phyloP scores from a whole-genome alignment of 2,113 vertebrate species.

The Proteles cristata region DNA sequence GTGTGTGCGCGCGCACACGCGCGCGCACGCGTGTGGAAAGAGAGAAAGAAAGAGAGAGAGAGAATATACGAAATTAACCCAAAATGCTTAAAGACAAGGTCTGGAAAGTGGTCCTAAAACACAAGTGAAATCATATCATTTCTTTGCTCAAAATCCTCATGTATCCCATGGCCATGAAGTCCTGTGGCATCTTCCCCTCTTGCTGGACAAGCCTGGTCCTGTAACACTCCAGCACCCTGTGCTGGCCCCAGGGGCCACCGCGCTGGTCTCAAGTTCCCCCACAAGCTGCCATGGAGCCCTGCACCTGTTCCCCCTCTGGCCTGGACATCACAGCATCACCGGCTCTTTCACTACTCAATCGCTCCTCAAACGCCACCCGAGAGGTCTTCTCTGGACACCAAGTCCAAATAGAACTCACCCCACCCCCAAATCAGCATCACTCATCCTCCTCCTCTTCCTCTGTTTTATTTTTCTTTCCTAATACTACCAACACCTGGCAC shows the following conservation, averaged over 20 bases:
- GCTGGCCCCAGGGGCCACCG: not conserved
- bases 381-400: not conserved
- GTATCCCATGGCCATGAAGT: not conserved
- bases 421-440: not conserved
- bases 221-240: not conserved
- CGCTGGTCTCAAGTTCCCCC: not conserved
- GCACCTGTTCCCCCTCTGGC: not conserved
- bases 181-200: not conserved
- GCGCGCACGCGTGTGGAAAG: too few relatives aligned
- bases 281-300: not conserved
- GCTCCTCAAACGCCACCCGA: not conserved
- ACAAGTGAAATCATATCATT: not conserved
- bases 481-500: too few relatives aligned
- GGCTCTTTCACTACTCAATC: not conserved
- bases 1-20: too few relatives aligned
- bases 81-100: constrained; percentile 35
- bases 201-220: too few relatives aligned
- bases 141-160: constrained; percentile 21
- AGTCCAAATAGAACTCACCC: not conserved
- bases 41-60: not conserved
- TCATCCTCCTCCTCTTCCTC: not conserved
- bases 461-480: not conserved
- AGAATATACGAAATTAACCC: not conserved
- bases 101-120: not conserved
- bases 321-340: fast-evolving